phyloP scores from a whole-genome alignment of 2,113 vertebrate species.

The Lophius piscatorius region DNA sequence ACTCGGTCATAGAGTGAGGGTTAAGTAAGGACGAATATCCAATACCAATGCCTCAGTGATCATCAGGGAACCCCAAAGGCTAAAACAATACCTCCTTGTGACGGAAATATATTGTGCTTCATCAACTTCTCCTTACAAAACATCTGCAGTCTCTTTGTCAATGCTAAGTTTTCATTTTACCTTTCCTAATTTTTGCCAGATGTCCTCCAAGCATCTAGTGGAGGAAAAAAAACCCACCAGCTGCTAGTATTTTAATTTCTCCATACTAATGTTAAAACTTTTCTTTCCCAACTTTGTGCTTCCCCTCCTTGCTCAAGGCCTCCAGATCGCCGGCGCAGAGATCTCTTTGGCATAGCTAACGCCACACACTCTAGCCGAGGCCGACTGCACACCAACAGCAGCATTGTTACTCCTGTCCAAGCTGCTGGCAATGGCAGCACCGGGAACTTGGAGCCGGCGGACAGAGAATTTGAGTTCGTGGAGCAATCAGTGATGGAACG shows the following conservation, averaged over 20 bases:
- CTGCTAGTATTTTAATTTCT: neutral
- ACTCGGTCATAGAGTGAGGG: neutral
- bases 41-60: conserved; percentile 4
- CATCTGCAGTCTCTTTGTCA: neutral
- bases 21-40: conserved; percentile 5
- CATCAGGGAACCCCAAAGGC: neutral
- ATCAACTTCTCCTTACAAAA: neutral
- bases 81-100: neutral
- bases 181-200: neutral
- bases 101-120: neutral
- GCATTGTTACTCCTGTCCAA: conserved; percentile 55
- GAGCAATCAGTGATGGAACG: conserved; percentile 87
- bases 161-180: conserved; percentile 1
- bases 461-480: conserved; percentile 86
- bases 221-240: too few relatives aligned
- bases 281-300: neutral
- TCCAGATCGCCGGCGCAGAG: conserved; percentile 88
- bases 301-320: conserved; percentile 62
- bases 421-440: conserved; percentile 67
- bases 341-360: conserved; percentile 85
- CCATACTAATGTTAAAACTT: neutral
- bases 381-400: conserved; percentile 70
- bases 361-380: conserved; percentile 69
- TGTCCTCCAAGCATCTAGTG: neutral
- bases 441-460: conserved; percentile 70